These are phyloP conservation scores for Heliopora coerulea DNA, from an alignment of 92 coral and sea anemone genomes.

Conservation along the genomic window DNA sequence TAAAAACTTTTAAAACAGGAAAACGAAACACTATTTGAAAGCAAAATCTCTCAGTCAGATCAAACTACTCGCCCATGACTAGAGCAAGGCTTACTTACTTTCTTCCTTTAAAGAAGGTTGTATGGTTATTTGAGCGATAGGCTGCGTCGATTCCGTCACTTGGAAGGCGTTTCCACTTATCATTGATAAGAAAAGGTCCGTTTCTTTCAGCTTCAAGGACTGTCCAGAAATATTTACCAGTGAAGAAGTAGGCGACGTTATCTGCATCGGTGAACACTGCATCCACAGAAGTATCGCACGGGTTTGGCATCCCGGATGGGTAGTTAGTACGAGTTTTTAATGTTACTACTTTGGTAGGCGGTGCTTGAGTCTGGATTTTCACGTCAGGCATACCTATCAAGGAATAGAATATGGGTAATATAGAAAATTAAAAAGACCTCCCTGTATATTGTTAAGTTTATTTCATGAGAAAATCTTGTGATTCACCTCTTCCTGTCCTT, in stretches of 20 bases:
- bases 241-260: constrained; percentile 48
- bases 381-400: constrained; percentile 18
- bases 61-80: no score
- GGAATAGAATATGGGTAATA: no score
- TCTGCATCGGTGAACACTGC: constrained; percentile 50
- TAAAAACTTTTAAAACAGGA: no score
- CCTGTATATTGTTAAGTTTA: no score
- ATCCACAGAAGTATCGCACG: constrained; percentile 28
- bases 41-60: no score
- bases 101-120: constrained; percentile 72
- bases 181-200: constrained; percentile 39
- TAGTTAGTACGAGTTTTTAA: not conserved
- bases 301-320: constrained; percentile 12
- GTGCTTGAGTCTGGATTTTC: constrained; percentile 10
- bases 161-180: constrained; percentile 65
- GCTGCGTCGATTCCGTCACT: constrained; percentile 68
- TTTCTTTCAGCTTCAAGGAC: constrained; percentile 15
- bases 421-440: no score
- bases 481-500: no score
- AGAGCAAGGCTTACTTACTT: not conserved
- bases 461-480: no score
- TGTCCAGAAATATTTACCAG: constrained; percentile 47
- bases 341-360: not conserved
- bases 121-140: constrained; percentile 71
- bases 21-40: no score